phyloP scores from a whole-genome alignment of 2,113 vertebrate genomes.

The Semnornis frantzii region DNA sequence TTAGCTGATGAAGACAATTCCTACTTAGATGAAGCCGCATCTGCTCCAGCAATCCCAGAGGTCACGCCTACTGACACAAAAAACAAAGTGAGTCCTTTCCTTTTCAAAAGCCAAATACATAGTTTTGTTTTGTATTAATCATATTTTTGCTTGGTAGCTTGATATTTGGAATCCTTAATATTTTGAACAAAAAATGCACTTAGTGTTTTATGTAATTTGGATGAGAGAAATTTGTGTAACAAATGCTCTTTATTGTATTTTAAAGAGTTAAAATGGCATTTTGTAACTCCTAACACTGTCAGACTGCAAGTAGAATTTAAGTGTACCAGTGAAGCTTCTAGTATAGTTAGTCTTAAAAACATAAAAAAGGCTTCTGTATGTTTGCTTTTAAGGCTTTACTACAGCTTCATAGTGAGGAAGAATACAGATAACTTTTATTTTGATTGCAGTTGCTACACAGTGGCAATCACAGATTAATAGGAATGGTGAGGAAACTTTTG shows the following conservation, averaged over 20 bases:
- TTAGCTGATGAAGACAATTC: constrained; percentile 94
- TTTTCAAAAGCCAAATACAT: not conserved
- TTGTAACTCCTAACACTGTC: not conserved
- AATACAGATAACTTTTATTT: not conserved
- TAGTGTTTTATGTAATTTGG: not conserved
- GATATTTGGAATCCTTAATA: not conserved
- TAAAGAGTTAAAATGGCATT: not conserved
- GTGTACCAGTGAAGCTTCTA: not conserved
- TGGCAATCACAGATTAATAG: not conserved
- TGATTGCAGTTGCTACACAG: not conserved
- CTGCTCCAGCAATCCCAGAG: constrained; percentile 93
- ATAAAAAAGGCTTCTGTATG: not conserved
- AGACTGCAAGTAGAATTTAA: not conserved
- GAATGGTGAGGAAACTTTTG: not conserved
- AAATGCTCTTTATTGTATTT: not conserved
- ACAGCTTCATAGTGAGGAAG: not conserved
- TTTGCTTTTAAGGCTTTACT: not conserved
- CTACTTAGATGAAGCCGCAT: constrained; percentile 93
- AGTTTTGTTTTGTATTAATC: not conserved
- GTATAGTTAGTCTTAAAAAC: not conserved
- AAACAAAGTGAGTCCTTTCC: constrained; percentile 83
- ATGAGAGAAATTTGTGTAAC: not conserved
- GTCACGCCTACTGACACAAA: constrained; percentile 87
- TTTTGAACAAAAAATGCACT: not conserved
- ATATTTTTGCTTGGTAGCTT: not conserved